Evolutionary conservation across 2,888 invertebrate species (phyloP).

Genomic region (Phengaris alcon): DNA sequence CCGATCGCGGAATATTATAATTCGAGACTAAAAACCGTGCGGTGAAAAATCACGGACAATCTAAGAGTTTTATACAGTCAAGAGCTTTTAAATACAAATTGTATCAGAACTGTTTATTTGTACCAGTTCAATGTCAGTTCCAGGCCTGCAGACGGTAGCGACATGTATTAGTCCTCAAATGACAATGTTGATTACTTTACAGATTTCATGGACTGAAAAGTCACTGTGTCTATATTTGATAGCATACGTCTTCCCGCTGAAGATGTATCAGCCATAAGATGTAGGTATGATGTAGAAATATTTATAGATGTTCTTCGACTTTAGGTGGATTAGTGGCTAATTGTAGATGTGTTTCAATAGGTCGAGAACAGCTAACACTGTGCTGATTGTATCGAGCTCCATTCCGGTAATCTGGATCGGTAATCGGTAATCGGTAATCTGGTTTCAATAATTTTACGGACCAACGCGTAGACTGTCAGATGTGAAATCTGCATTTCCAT

Average conservation of each 20-base stretch:
- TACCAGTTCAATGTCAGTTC: not conserved
- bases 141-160: conserved; percentile 1
- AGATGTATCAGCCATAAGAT: not conserved
- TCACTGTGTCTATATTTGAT: not conserved
- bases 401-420: not conserved
- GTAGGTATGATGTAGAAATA: not conserved
- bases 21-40: too few relatives aligned
- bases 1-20: too few relatives aligned
- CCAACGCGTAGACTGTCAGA: not conserved
- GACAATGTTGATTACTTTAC: not conserved
- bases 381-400: not conserved
- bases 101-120: too few relatives aligned
- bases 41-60: too few relatives aligned
- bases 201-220: too few relatives aligned
- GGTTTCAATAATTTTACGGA: not conserved
- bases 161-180: not conserved
- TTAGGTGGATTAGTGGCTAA: conserved; percentile 28
- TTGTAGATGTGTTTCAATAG: conserved; percentile 30
- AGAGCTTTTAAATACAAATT: too few relatives aligned
- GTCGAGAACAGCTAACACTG: conserved; percentile 29
- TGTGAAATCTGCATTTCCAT: not conserved
- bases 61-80: too few relatives aligned
- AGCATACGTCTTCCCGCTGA: not conserved
- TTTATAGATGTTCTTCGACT: not conserved
- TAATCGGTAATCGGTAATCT: too few relatives aligned